Evolutionary conservation across 2,113 vertebrate species (phyloP).

Genomic region (Harpagus bidentatus): DNA sequence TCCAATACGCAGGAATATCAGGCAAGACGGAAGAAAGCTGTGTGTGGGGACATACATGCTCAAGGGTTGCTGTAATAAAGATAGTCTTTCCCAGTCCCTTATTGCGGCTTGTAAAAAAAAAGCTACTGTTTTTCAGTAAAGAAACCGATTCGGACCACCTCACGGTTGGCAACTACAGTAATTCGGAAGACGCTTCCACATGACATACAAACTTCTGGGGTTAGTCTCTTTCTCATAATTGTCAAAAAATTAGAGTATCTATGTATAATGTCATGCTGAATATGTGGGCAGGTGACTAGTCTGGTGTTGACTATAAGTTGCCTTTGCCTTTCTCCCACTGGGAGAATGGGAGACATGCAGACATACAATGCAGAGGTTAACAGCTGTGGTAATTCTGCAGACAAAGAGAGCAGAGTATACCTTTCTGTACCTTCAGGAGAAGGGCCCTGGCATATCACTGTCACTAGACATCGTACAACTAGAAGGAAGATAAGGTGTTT

Average conservation of each 20-base stretch:
- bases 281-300: not conserved
- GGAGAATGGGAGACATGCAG: not conserved
- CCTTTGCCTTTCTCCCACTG: not conserved
- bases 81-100: conserved; percentile 4
- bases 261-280: not conserved
- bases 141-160: conserved; percentile 66
- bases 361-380: rapidly evolving
- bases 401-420: not conserved
- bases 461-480: not conserved
- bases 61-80: not conserved
- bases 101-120: conserved; percentile 10
- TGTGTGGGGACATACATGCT: not conserved
- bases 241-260: not conserved
- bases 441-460: not conserved
- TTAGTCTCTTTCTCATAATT: conserved; percentile 65
- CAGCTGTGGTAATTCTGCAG: not conserved
- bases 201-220: conserved; percentile 64
- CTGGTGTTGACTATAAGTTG: not conserved
- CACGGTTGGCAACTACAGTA: conserved; percentile 69
- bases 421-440: not conserved
- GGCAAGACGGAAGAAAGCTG: not conserved
- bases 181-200: conserved; percentile 70
- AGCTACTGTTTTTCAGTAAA: conserved; percentile 71
- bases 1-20: not conserved
- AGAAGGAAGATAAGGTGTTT: not conserved